Evolutionary conservation across 2,113 vertebrate species (phyloP).

Genomic region (Seriola aureovittata): DNA sequence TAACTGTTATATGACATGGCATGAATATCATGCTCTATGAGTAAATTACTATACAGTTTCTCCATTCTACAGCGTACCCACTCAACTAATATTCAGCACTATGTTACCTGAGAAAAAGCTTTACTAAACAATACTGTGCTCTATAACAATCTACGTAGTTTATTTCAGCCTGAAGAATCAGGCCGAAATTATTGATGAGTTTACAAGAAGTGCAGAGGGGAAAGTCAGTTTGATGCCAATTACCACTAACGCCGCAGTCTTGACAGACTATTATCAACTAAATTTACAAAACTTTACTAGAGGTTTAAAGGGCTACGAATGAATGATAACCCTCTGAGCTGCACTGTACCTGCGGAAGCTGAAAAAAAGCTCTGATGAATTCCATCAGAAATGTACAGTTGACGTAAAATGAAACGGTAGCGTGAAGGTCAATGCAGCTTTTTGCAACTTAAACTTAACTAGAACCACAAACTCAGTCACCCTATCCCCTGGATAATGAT

Average conservation of each 20-base stretch:
- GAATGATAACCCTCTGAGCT: background rate
- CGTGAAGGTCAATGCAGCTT: background rate
- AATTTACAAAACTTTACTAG: background rate
- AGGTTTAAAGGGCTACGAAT: background rate
- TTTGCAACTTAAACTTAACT: background rate
- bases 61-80: background rate
- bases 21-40: background rate
- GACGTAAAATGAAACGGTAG: background rate
- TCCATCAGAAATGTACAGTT: background rate
- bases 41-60: background rate
- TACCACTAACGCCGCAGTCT: background rate
- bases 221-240: background rate
- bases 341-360: too few species aligned
- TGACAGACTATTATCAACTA: background rate
- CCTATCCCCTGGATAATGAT: background rate
- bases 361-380: background rate
- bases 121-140: slow-evolving; percentile 25
- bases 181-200: background rate
- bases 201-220: background rate
- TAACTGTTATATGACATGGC: background rate
- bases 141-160: background rate
- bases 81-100: background rate
- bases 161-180: background rate
- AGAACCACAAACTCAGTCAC: slow-evolving; percentile 6
- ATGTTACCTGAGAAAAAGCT: slow-evolving; percentile 16